Base-by-base conservation (phyloP, 2,888 invertebrate genomes). In the Mesorhabditis spiculigera region DNA sequence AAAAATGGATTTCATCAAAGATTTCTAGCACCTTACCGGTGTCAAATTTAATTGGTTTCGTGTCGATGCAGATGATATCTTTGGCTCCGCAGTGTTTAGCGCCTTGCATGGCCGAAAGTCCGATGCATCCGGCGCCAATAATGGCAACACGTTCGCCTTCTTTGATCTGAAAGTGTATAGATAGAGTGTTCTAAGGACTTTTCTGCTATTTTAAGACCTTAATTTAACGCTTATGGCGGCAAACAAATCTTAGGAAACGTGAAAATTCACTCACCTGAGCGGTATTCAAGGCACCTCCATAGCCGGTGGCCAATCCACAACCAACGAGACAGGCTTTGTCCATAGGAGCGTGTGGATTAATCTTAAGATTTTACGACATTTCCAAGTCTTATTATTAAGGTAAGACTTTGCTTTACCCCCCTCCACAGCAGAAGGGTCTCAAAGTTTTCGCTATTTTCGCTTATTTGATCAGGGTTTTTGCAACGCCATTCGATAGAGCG, bases 281-380 rank as follows among this genome's bases (percentile, higher is more conserved):
- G 0, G 93, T 93, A 85, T 95, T 95, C 28, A 94, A 84, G 8
- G 92, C 94, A 42, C 94, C 94, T 45, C 95, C 94, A 86, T 93
- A 94, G 4, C 97, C 97, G 6, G 96, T 95, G 0, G 94, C 90
- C 42, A 95, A 91, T 44, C 94, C 94, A 86, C 94, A 95, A 4
- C 94, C 94, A 41, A 95, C 88, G 61, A 95, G 87, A 81, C 94
- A 94, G 5, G 93, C 91, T 87, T 92, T 93, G 71, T 93, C 92
- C 71, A 94, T 87, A 0, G 93, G 91, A 28, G 94, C 94, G n/a
- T 87, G 87, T n/a, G 91, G 89, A 83, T 91, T 89, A 4, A 93
- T 87, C n/a, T n/a, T n/a, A n/a, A n/a, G n/a, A n/a, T n/a, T n/a
- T n/a, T n/a, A n/a, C n/a, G n/a, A n/a, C n/a, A n/a, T n/a, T n/a